Base-by-base conservation (phyloP, 2,113 vertebrate species). In the Petrocephalus zakoni region DNA sequence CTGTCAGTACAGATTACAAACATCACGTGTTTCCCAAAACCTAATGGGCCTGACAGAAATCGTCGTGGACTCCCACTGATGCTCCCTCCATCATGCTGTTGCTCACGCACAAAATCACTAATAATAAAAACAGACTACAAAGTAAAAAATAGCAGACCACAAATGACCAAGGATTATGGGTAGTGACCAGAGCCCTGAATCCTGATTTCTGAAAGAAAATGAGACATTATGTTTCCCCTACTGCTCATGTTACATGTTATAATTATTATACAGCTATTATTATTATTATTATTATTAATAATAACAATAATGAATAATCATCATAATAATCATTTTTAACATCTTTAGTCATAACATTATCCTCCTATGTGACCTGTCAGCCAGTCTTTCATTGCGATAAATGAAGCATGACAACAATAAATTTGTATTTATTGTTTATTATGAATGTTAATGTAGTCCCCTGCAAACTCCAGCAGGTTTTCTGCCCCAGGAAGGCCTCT, bases 1-100 rank as follows among this genome's bases (percentile, higher is more conserved):
- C 61, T 78, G 58, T 87, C 64, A 51, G 87, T 75, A 11, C 61
- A 3, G 87, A 87, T 72, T 87, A 75, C 64, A 34, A 64, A 72
- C 10, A 34, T 64, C 64, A 34, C 51, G 25, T 37, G 61, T 49
- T 53, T 51, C 9, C 87, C 13, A n/a, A 87, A 72, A n/a, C 87
- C 49, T 11, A 75, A 17, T 0, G 5, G 68, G n/a, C n/a, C 13
- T 75, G 13, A 87, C 64, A 22, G 64, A 52, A 84, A 11, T 25
- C 0, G 15, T 15, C 34, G 17, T 17, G 49, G 8, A 25, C 25
- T 49, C 82, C 51, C 51, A 5, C 68, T 7, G 37, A 29, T 19
- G 22, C 13, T 42, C 34, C 15, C 29, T 56, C 84, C 11, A 5
- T 56, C n/a, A 8, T 51, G 2, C 84, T 19, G n/a, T 4, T n/a